These are phyloP conservation scores for Albula goreensis DNA, from an alignment of 2,113 vertebrate species.

Conservation along the genomic window DNA sequence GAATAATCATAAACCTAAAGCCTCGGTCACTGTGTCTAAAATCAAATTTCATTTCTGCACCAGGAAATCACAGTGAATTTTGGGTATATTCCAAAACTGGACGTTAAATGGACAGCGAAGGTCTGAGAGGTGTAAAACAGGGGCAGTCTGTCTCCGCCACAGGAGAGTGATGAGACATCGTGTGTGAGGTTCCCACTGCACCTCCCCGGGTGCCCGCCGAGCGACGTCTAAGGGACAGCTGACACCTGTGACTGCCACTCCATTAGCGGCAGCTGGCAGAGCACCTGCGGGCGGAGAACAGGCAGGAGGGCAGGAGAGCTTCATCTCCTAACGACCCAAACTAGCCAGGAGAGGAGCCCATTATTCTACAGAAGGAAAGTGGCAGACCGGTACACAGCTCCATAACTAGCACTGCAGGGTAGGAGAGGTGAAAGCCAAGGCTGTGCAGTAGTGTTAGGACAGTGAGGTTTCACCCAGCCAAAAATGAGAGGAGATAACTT, in stretches of 20 bases:
- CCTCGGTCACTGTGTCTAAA: too few relatives aligned
- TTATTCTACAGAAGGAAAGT: neutral
- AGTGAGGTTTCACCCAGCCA: too few relatives aligned
- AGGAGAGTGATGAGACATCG: neutral
- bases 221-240: constrained; percentile 23
- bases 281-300: neutral
- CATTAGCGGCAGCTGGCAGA: constrained; percentile 59
- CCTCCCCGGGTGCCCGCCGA: constrained; percentile 52
- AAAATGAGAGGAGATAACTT: too few relatives aligned
- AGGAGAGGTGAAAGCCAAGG: neutral
- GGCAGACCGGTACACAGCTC: neutral
- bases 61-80: neutral
- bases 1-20: neutral
- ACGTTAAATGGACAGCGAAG: neutral
- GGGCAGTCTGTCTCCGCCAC: neutral
- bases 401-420: neutral
- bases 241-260: constrained; percentile 70
- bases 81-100: neutral
- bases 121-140: neutral
- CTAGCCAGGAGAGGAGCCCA: neutral
- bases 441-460: neutral
- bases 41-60: neutral
- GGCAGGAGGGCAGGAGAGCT: neutral
- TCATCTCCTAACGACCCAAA: neutral
- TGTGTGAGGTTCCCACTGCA: constrained; percentile 20